phyloP scores from a whole-genome alignment of 2,113 vertebrate genomes.

The Cephalopterus ornatus region DNA sequence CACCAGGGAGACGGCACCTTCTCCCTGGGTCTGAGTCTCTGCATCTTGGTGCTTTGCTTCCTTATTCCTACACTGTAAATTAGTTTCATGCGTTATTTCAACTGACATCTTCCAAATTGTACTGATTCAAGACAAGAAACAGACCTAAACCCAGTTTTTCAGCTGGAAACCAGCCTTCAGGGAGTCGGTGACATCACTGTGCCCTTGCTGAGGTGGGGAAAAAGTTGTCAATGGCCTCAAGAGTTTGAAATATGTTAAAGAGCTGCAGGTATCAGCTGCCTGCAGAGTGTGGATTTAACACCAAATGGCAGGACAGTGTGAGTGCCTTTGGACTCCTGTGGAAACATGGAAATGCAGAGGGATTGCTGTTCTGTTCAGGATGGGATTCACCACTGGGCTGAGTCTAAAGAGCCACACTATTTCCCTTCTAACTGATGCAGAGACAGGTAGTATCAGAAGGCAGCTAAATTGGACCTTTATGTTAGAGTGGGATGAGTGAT shows the following conservation, averaged over 20 bases:
- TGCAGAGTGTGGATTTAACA: neutral
- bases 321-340: neutral
- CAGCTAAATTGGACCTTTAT: neutral
- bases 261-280: neutral
- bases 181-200: neutral
- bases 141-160: neutral
- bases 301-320: neutral
- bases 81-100: fast-evolving
- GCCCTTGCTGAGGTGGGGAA: neutral
- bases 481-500: neutral
- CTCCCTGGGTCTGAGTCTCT: neutral
- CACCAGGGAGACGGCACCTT: neutral
- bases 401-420: neutral
- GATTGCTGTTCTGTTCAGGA: neutral
- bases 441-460: neutral
- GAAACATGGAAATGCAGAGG: neutral
- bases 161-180: neutral
- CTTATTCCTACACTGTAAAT: neutral
- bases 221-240: neutral
- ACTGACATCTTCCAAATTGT: neutral
- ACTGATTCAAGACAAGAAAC: neutral
- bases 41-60: neutral
- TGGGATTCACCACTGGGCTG: neutral
- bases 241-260: neutral
- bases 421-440: neutral